These are phyloP conservation scores for Falco punctatus DNA, from an alignment of 2,113 vertebrate genomes.

Conservation along the genomic window DNA sequence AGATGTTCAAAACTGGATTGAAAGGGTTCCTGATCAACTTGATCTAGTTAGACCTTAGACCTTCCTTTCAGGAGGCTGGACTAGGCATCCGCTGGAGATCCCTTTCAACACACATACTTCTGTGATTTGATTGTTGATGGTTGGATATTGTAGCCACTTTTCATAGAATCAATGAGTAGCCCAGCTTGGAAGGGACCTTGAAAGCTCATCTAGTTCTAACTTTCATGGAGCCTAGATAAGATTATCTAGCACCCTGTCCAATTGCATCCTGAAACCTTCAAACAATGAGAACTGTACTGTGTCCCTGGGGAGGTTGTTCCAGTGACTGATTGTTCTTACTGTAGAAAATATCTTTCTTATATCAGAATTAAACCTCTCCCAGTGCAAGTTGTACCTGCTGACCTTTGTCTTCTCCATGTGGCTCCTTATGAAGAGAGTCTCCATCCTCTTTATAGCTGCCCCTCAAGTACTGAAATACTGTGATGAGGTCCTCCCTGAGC, in stretches of 20 bases:
- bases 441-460: not conserved
- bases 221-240: not conserved
- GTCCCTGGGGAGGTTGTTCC: not conserved
- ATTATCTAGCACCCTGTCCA: not conserved
- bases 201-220: too few relatives aligned
- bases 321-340: too few relatives aligned
- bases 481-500: not conserved
- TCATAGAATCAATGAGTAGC: not conserved
- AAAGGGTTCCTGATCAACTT: not conserved
- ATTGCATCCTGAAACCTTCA: not conserved
- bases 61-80: not conserved
- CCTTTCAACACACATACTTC: not conserved
- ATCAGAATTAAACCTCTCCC: too few relatives aligned
- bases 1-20: not conserved
- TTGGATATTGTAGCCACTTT: not conserved
- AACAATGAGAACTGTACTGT: not conserved
- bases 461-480: not conserved
- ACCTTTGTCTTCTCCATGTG: not conserved
- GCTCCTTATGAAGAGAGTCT: not conserved
- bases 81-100: not conserved
- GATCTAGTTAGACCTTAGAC: not conserved
- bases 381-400: too few relatives aligned
- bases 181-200: too few relatives aligned
- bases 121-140: not conserved
- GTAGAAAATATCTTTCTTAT: too few relatives aligned